A percentile compares a stretch with the other conserved stretches of the same genome.
These are phyloP conservation scores for Camelus bactrianus DNA, from an alignment of 2,113 vertebrate genomes.

Conservation along the genomic window DNA sequence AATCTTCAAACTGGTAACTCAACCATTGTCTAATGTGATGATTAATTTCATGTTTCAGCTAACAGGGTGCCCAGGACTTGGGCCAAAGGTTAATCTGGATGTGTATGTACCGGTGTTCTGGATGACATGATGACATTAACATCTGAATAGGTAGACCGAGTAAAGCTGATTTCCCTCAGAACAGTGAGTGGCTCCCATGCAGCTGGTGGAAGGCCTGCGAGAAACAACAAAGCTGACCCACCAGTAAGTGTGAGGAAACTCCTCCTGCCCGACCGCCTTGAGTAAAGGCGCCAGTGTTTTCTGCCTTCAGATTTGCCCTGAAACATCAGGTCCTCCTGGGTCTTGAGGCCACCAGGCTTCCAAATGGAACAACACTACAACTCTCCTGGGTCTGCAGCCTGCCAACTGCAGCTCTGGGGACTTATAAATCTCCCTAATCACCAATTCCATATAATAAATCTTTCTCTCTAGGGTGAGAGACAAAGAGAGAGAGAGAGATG, in stretches of 20 bases:
- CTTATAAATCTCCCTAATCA: neutral
- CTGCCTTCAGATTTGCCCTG: neutral
- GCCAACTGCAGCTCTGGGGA: neutral
- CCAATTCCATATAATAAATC: neutral
- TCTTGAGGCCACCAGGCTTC: neutral
- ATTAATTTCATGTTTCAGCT: neutral
- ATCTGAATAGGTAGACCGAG: neutral
- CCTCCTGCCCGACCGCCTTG: neutral
- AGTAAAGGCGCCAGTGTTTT: neutral
- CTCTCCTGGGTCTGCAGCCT: neutral
- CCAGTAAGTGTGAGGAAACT: neutral
- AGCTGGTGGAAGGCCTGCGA: neutral
- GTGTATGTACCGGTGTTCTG: neutral
- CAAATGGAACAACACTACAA: neutral
- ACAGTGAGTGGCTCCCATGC: neutral
- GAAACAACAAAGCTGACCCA: neutral
- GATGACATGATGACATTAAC: neutral
- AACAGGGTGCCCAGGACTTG: neutral
- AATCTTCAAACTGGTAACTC: neutral
- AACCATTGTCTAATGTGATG: neutral
- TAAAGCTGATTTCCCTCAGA: neutral
- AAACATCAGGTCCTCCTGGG: neutral
- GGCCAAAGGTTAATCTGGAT: neutral
- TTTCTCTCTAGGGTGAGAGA: neutral
- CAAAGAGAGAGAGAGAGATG: fast-evolving